Conservation (phyloP, 2,888 invertebrate genomes). For the Clunio marinus region DNA sequence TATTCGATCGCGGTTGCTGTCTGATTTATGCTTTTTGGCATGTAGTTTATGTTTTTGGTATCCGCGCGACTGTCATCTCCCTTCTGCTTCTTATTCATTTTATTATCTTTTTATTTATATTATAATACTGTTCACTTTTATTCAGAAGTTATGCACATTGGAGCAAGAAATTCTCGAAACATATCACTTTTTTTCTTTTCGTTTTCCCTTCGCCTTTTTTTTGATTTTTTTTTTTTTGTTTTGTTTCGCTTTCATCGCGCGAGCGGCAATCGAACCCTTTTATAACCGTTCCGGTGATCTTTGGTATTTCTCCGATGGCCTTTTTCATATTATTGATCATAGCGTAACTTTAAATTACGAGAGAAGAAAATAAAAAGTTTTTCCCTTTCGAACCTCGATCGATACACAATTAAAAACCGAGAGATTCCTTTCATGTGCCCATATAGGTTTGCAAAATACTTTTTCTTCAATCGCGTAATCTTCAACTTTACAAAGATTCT, state of each 20-base stretch:
- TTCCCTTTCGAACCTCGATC: background rate
- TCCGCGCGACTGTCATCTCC: constrained; percentile 39
- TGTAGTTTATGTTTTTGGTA: constrained; percentile 37
- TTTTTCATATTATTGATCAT: constrained; percentile 25
- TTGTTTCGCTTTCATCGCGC: background rate
- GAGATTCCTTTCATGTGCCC: constrained; percentile 21
- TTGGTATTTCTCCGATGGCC: constrained; percentile 31
- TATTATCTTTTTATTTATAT: constrained; percentile 39
- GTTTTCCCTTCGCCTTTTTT: constrained; percentile 11
- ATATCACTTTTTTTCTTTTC: constrained; percentile 32
- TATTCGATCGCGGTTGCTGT: constrained; percentile 27
- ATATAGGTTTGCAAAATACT: constrained; percentile 16
- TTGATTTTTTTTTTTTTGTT: background rate
- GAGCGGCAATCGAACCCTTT: background rate
- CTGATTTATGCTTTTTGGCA: constrained; percentile 39
- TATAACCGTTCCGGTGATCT: constrained; percentile 28
- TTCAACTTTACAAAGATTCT: background rate
- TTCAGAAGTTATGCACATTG: constrained; percentile 39
- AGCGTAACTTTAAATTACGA: constrained; percentile 17
- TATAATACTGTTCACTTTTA: constrained; percentile 35
- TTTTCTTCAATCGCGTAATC: constrained; percentile 10
- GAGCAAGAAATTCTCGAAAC: constrained; percentile 33
- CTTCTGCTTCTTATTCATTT: constrained; percentile 6
- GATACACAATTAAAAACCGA: constrained; percentile 21
- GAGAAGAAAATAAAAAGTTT: background rate